Evolutionary conservation across 2,113 vertebrate species (phyloP), one percentile per base, ranked within the genome.

Genomic region (Hystrix cristata): DNA sequence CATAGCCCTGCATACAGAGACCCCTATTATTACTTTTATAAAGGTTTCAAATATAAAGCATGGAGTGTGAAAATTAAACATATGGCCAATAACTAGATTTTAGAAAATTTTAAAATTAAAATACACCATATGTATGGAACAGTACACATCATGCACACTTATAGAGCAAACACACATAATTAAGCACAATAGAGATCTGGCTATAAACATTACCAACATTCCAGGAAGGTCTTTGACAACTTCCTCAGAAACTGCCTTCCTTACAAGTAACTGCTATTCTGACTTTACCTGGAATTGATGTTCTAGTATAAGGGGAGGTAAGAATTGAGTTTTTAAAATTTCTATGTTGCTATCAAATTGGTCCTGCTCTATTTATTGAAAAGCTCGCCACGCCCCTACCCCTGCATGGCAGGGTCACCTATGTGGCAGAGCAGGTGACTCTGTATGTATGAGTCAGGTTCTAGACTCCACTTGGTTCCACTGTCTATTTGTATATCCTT

Each of bases 281-380:
- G 72, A 82, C 13, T 96, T 96, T 27, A 67, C 64, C 62, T 84
- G 76, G 21, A 79, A 87, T 9, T 89, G 43, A n/a, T 60, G 65
- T 83, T 76, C 93, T 0, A 90, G 31, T 82, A 46, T 38, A 78
- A 90, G 5, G n/a, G 16, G 51, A 88, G 15, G 34, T 55, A 71
- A 76, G 21, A 38, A 81, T 94, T 29, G 89, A 87, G 27, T 31
- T 79, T 31, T 43, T 72, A n/a, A 14, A 71, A 43, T 23, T 71
- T 13, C 8, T 11, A 29, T 29, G 46, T 16, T 60, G 27, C 48
- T 57, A 55, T 81, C 12, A 65, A 65, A 23, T 80, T 94, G 62
- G 25, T 27, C 31, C 16, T 53, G 34, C 15, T 62, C 46, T 31
- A 21, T 38, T 85, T 64, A 60, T 2, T 10, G 46, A 60, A 96